Evolutionary conservation across 2,888 invertebrate species (phyloP).

Genomic region (Parnassius mnemosyne): DNA sequence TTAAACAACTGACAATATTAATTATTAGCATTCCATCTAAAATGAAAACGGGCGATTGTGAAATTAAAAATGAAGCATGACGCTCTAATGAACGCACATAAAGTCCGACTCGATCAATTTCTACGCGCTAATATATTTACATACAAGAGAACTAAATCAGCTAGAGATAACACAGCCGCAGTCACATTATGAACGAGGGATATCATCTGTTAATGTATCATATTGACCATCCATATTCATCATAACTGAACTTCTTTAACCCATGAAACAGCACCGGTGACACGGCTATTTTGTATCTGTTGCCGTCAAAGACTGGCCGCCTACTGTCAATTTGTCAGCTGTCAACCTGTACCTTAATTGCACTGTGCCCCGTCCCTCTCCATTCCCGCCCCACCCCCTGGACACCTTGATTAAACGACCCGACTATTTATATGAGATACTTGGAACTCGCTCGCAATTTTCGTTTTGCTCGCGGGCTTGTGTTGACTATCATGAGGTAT

Average conservation of each 20-base stretch:
- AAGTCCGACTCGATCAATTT: slow-evolving; percentile 6
- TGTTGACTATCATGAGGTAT: slow-evolving; percentile 14
- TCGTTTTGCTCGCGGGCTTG: slow-evolving; percentile 28
- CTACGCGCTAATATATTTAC: neutral
- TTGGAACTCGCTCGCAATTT: slow-evolving; percentile 25
- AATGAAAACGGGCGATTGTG: too few relatives aligned
- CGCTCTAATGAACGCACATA: too few relatives aligned
- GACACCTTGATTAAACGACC: slow-evolving; percentile 70
- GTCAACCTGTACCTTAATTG: slow-evolving; percentile 74
- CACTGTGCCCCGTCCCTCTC: slow-evolving; percentile 34
- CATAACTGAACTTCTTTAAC: slow-evolving; percentile 15
- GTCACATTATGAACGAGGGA: slow-evolving; percentile 13
- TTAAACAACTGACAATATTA: too few relatives aligned
- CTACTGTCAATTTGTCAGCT: slow-evolving; percentile 66
- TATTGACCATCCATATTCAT: slow-evolving; percentile 5
- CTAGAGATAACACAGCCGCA: slow-evolving; percentile 2
- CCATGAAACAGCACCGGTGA: slow-evolving; percentile 12
- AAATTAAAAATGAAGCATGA: too few relatives aligned
- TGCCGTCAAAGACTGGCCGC: slow-evolving; percentile 32
- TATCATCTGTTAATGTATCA: slow-evolving; percentile 20
- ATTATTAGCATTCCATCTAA: too few relatives aligned
- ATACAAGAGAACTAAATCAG: slow-evolving; percentile 5
- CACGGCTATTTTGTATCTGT: neutral
- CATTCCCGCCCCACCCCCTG: slow-evolving; percentile 34
- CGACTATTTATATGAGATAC: slow-evolving; percentile 50